Percentiles rank a stretch among this genome's conserved stretches.
Evolutionary conservation across 1,140 invertebrate genomes (phyloP).

Genomic region (Hestina assimilis): DNA sequence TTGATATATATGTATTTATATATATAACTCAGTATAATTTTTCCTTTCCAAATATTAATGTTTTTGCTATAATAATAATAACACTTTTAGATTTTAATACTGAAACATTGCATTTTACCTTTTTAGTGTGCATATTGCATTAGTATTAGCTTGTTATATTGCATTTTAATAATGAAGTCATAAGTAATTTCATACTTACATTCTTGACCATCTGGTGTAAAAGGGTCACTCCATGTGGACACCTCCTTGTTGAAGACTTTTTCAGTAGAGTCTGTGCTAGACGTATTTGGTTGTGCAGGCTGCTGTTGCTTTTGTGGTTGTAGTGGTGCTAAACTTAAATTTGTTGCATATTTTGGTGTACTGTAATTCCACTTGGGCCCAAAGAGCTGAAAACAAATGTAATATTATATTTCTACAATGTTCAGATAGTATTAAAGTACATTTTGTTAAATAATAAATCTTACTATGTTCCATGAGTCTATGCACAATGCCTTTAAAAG

Average conservation of each 20-base stretch:
- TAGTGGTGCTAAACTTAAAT: conserved; percentile 85
- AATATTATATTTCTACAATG: background rate
- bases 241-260: conserved; percentile 36
- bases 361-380: conserved; percentile 87
- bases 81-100: background rate
- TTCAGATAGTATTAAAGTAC: background rate
- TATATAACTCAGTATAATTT: background rate
- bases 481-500: conserved; percentile 86
- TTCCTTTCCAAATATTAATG: background rate
- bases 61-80: background rate
- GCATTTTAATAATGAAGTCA: background rate
- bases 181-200: conserved; percentile 56
- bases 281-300: conserved; percentile 26
- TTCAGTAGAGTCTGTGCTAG: conserved; percentile 44
- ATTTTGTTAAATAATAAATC: conserved; percentile 50
- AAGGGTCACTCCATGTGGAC: conserved; percentile 53
- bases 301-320: conserved; percentile 86
- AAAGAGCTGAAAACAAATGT: conserved; percentile 82
- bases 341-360: conserved; percentile 88
- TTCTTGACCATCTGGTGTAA: conserved; percentile 66
- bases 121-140: background rate
- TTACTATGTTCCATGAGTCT: conserved; percentile 91
- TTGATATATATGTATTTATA: background rate
- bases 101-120: background rate
- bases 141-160: background rate